Conservation (phyloP, 2,113 vertebrate species). For the Rhabdornis inornatus region DNA sequence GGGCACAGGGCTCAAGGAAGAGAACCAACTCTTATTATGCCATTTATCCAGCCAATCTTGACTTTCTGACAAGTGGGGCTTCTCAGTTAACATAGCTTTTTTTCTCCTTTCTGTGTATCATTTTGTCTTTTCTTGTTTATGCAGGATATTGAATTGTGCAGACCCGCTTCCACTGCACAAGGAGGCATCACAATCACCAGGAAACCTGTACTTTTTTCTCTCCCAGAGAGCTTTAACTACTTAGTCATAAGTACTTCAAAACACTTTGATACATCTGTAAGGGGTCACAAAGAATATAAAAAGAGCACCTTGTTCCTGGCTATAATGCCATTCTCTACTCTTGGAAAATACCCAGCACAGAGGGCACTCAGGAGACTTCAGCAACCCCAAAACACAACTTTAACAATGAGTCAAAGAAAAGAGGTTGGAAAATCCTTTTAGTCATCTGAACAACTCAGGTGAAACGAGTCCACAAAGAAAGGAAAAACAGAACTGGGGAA, state of each 20-base stretch:
- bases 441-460: neutral
- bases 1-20: neutral
- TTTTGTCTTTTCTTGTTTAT: neutral
- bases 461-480: neutral
- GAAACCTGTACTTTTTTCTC: neutral
- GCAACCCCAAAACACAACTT: neutral
- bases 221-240: neutral
- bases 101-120: neutral
- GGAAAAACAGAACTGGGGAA: neutral
- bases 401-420: neutral
- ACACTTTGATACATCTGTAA: neutral
- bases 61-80: neutral
- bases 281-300: neutral
- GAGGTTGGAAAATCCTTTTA: neutral
- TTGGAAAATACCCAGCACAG: neutral
- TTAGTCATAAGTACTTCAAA: neutral
- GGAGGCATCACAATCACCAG: neutral
- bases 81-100: neutral
- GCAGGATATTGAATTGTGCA: neutral
- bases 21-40: accelerated
- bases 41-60: neutral
- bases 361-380: neutral
- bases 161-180: neutral
- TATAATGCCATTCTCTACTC: neutral
- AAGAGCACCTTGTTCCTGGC: neutral